These are phyloP conservation scores for Falco naumanni DNA, from an alignment of 2,797 vertebrate genomes.

Conservation along the genomic window DNA sequence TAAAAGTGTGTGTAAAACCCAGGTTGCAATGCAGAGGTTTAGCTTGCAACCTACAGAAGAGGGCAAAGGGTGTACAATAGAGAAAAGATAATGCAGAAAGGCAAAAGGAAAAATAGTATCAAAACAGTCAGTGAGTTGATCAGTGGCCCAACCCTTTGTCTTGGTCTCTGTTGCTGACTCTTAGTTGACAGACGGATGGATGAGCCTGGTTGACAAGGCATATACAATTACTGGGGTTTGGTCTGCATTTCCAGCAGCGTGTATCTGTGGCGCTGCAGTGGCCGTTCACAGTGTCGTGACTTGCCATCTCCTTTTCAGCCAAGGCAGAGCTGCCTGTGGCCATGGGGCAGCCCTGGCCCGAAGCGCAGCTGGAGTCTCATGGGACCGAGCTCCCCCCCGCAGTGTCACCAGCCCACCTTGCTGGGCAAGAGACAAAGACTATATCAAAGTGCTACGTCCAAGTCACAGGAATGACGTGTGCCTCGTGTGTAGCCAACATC, in stretches of 20 bases:
- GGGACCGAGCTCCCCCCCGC: conserved; percentile 51
- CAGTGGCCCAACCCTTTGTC: neutral
- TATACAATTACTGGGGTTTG: neutral
- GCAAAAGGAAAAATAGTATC: neutral
- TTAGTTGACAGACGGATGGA: neutral
- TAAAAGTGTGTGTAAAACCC: neutral
- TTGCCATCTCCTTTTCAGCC: conserved; percentile 14
- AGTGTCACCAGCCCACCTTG: neutral
- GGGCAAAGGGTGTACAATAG: neutral
- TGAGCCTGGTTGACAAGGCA: neutral
- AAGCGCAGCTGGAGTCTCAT: conserved; percentile 52
- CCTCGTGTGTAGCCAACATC: conserved; percentile 97
- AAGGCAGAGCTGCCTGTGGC: conserved; percentile 79
- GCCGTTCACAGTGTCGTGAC: neutral
- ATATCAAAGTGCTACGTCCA: conserved; percentile 93
- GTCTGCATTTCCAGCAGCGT: neutral
- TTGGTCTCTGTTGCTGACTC: neutral
- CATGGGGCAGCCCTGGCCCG: conserved; percentile 27
- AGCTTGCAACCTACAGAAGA: neutral
- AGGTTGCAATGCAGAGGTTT: neutral
- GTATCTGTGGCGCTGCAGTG: neutral
- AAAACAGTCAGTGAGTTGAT: neutral
- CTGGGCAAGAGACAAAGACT: conserved; percentile 58
- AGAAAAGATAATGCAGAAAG: neutral
- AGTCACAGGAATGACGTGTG: conserved; percentile 96